phyloP scores from a whole-genome alignment of 2,888 invertebrate genomes.

The Tuta absoluta region DNA sequence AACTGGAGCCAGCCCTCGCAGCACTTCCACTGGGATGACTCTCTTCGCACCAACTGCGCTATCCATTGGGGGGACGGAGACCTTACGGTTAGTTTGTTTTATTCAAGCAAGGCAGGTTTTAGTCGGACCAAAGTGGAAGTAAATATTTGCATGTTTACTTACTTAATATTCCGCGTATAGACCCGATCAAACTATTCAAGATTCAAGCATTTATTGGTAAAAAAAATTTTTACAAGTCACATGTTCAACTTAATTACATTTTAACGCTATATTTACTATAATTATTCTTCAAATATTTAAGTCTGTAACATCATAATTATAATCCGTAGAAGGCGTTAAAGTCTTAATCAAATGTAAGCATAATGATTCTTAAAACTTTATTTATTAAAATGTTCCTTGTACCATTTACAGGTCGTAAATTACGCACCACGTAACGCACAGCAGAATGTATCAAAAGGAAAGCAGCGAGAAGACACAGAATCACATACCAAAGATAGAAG shows the following conservation, averaged over 20 bases:
- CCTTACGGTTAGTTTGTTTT: conserved; percentile 54
- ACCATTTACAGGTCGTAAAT: conserved; percentile 54
- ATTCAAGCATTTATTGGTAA: too few species aligned
- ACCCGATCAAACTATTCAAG: too few species aligned
- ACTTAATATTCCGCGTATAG: not conserved
- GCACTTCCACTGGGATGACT: conserved; percentile 81
- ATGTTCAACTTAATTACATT: too few species aligned
- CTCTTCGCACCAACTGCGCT: conserved; percentile 65
- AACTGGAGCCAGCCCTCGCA: conserved; percentile 80
- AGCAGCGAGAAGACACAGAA: conserved; percentile 50
- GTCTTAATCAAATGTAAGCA: too few species aligned
- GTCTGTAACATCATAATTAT: too few species aligned
- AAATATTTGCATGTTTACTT: not conserved
- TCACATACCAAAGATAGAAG: conserved; percentile 44
- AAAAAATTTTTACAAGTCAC: too few species aligned
- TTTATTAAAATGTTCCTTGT: not conserved
- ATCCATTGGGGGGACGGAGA: conserved; percentile 72
- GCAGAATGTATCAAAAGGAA: conserved; percentile 50
- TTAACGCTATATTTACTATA: too few species aligned
- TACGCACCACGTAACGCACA: conserved; percentile 49
- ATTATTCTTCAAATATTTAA: too few species aligned
- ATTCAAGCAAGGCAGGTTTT: not conserved
- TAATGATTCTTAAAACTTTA: not conserved
- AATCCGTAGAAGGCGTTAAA: too few species aligned
- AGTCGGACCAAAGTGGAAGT: not conserved